phyloP scores from a whole-genome alignment of 2,888 invertebrate genomes.

The Plutella xylostella region DNA sequence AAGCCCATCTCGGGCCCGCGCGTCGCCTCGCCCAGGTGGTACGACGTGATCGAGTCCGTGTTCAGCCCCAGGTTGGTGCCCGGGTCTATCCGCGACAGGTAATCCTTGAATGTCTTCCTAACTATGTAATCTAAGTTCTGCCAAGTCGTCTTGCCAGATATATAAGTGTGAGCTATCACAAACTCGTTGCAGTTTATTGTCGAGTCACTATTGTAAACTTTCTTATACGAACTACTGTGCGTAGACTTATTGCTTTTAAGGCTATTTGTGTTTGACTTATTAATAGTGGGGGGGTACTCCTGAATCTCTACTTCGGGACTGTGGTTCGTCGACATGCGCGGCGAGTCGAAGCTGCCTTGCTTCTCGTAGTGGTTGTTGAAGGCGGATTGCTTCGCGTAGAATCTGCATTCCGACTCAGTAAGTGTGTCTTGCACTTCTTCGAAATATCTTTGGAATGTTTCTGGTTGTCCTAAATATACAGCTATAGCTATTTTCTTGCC shows the following conservation, averaged over 20 bases:
- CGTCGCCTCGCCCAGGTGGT: slow-evolving; percentile 92
- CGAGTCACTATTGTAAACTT: slow-evolving; percentile 61
- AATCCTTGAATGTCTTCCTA: slow-evolving; percentile 93
- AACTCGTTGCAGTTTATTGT: slow-evolving; percentile 77
- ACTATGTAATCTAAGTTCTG: slow-evolving; percentile 93
- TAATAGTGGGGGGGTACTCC: slow-evolving; percentile 50
- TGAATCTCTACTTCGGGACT: slow-evolving; percentile 57
- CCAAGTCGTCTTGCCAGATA: slow-evolving; percentile 95
- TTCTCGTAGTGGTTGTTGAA: slow-evolving; percentile 57
- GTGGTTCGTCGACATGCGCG: slow-evolving; percentile 54
- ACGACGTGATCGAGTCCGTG: slow-evolving; percentile 91
- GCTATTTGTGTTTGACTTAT: slow-evolving; percentile 66
- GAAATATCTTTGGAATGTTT: slow-evolving; percentile 78
- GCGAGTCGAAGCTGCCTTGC: slow-evolving; percentile 60
- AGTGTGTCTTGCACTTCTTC: slow-evolving; percentile 76
- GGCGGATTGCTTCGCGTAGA: slow-evolving; percentile 64
- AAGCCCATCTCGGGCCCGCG: slow-evolving; percentile 82
- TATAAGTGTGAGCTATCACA: slow-evolving; percentile 88
- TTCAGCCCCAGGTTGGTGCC: slow-evolving; percentile 87
- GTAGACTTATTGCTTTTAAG: slow-evolving; percentile 68
- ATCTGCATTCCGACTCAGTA: slow-evolving; percentile 72
- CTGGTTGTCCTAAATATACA: slow-evolving; percentile 87
- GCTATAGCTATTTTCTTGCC: slow-evolving; percentile 90
- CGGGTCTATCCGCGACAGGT: slow-evolving; percentile 92
- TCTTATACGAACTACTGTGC: slow-evolving; percentile 62